Evolutionary conservation across 2,888 invertebrate species (phyloP), one percentile per base, ranked within the genome.

Genomic region (Syrista parreyssii): DNA sequence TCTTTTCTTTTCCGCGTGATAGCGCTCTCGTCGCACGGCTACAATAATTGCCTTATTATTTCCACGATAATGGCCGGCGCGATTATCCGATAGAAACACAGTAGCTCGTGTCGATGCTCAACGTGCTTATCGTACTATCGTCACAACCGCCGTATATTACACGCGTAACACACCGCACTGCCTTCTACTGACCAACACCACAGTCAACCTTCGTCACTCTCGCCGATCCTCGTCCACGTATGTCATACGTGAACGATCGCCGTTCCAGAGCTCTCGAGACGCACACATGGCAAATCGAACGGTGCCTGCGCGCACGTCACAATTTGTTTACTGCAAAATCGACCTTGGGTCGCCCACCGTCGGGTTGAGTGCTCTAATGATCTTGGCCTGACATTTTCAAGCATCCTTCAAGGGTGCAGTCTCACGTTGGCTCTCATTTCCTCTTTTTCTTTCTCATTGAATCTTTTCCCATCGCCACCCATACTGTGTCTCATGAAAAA

Each of bases 301-400:
- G 69, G 69, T 69, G 69, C 15, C 69, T 23, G 69, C 15, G 40
- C 40, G 15, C 40, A 32, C 69, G 68, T 76, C 73, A 76, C 80
- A 79, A 82, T 83, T 82, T 82, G 83, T 84, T 84, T 83, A 82
- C 78, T 76, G 78, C 74, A 72, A 78, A 80, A 69, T 76, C 75
- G 83, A 73, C 85, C 82, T 85, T 85, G 85, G 76, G 69, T 79
- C 82, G 82, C 82, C 81, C 82, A 82, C 82, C 78, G 78, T 82
- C 82, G 78, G 79, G 82, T 80, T 82, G 82, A 82, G 77, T 80
- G 79, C 76, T 81, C 82, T 77, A 76, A 77, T 82, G 84, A 84
- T 86, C 83, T 86, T 84, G 83, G 81, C 78, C 82, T 81, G 83
- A 82, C 84, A 82, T 83, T 84, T 83, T 82, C 32, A 30, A 69